Percentiles rank a stretch among this genome's conserved stretches.
These are phyloP conservation scores for Margarornis squamiger DNA, from an alignment of 2,797 vertebrate genomes.

Conservation along the genomic window DNA sequence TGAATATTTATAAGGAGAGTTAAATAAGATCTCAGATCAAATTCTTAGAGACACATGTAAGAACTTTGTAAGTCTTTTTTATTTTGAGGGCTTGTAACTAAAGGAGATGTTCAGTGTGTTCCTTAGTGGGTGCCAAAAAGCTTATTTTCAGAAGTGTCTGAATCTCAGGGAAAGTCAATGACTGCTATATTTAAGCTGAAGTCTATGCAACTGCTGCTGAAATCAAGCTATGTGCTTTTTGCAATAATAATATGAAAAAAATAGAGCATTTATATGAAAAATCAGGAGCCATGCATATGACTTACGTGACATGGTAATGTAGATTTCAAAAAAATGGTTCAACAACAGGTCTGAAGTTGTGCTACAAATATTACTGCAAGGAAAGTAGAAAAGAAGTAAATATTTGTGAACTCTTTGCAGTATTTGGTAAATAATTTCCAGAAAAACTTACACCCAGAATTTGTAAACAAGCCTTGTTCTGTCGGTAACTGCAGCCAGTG, in stretches of 20 bases:
- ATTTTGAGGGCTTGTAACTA: constrained; percentile 24
- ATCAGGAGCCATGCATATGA: background rate
- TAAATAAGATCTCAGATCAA: background rate
- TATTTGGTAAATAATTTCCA: background rate
- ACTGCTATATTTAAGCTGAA: constrained; percentile 41
- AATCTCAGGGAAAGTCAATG: constrained; percentile 23
- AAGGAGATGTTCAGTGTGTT: constrained; percentile 54
- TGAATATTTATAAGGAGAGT: background rate
- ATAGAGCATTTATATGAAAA: background rate
- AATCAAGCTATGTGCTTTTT: background rate
- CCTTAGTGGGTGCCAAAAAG: constrained; percentile 25
- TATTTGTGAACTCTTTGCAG: background rate
- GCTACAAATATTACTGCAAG: background rate
- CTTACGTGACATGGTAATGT: background rate
- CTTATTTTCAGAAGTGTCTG: constrained; percentile 50
- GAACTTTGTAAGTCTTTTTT: background rate
- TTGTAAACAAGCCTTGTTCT: background rate
- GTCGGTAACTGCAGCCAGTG: background rate
- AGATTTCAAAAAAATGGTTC: background rate
- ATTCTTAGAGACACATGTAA: constrained; percentile 12
- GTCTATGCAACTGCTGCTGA: background rate
- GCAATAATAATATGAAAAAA: background rate
- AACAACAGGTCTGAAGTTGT: background rate
- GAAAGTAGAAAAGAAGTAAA: background rate
- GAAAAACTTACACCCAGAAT: background rate